phyloP scores from a whole-genome alignment of 1,140 invertebrate species.

The Popillia japonica region DNA sequence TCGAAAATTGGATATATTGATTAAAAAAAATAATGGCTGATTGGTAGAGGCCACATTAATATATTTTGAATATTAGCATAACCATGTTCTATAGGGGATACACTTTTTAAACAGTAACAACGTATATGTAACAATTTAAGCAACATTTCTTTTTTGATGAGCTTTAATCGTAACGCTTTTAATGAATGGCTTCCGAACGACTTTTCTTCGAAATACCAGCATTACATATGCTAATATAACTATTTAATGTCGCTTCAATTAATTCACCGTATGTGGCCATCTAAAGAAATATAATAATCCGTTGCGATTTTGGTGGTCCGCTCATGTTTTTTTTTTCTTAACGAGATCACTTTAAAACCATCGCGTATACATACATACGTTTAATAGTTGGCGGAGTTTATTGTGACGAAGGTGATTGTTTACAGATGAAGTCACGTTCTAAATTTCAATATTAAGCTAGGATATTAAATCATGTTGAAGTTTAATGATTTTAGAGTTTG shows the following conservation, averaged over 20 bases:
- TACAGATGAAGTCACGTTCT: constrained; percentile 1
- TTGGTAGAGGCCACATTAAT: neutral
- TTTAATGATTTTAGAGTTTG: neutral
- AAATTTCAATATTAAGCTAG: neutral
- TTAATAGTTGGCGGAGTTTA: neutral
- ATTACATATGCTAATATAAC: constrained; percentile 32
- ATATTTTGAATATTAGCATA: neutral
- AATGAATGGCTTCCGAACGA: neutral
- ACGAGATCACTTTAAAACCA: neutral
- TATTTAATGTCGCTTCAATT: constrained; percentile 1
- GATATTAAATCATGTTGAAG: neutral
- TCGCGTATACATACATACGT: neutral
- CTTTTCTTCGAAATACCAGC: neutral
- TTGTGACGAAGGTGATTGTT: neutral
- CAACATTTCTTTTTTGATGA: neutral
- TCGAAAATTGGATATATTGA: neutral
- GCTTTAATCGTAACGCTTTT: neutral
- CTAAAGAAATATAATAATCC: neutral
- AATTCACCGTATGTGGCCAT: constrained; percentile 10
- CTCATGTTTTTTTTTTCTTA: constrained; percentile 3
- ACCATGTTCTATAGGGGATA: neutral
- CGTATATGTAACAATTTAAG: neutral
- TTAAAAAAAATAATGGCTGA: neutral
- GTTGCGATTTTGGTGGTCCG: constrained; percentile 5
- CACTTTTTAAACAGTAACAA: neutral